Evolutionary conservation across 2,888 invertebrate species (phyloP).

Genomic region (Chrysopilus asiliformis): DNA sequence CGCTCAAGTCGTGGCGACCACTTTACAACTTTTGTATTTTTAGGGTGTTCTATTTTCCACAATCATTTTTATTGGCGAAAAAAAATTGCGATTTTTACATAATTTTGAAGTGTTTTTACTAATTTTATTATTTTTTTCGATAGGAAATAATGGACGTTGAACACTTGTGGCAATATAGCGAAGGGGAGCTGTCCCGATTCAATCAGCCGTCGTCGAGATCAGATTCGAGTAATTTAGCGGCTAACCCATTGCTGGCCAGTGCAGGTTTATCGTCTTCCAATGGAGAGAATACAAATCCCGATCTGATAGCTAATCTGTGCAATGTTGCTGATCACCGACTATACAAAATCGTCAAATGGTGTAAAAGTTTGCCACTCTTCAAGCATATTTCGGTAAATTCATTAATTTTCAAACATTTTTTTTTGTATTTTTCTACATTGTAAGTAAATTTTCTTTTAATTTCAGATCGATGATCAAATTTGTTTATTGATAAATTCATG

Average conservation of each 20-base stretch:
- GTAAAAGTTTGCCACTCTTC: conserved; percentile 90
- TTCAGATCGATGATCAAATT: conserved; percentile 94
- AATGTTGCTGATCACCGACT: conserved; percentile 90
- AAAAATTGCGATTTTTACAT: no score
- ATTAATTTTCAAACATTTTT: conserved; percentile 2
- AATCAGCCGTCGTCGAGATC: conserved; percentile 31
- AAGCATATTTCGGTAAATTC: conserved; percentile 76
- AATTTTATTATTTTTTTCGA: conserved; percentile 6
- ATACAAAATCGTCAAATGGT: conserved; percentile 97
- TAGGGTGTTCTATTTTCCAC: no score
- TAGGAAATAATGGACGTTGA: conserved; percentile 95
- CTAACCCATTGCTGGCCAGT: conserved; percentile 43
- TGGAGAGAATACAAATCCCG: conserved; percentile 56
- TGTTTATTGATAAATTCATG: conserved; percentile 93
- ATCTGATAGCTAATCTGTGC: conserved; percentile 79
- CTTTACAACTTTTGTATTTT: no score
- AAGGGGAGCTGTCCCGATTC: conserved; percentile 58
- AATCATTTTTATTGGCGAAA: no score
- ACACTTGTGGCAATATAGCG: conserved; percentile 89
- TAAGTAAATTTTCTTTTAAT: conserved; percentile 17
- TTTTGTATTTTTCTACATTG: no score
- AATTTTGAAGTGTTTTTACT: neutral
- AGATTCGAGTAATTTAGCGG: conserved; percentile 30
- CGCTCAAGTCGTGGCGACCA: no score
- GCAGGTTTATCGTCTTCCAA: conserved; percentile 30